Evolutionary conservation across 2,113 vertebrate species (phyloP).

Genomic region (Oenanthe oenanthe): DNA sequence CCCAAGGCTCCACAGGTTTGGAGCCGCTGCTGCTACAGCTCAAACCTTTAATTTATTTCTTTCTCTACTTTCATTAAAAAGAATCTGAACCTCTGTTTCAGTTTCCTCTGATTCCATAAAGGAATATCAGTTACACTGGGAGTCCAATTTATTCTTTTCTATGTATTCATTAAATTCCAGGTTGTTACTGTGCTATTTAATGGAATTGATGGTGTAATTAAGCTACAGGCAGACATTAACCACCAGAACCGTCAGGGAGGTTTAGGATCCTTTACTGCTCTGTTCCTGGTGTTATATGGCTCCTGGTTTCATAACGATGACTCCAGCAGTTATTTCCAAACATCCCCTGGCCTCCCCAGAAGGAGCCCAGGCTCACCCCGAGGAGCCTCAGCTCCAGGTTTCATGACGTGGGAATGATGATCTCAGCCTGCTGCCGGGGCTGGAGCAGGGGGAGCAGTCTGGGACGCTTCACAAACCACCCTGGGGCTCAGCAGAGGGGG

Average conservation of each 20-base stretch:
- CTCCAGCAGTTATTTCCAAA: neutral
- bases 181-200: neutral
- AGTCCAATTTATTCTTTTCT: neutral
- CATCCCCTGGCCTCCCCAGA: neutral
- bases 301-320: neutral
- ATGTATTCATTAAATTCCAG: slow-evolving; percentile 20
- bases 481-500: rapidly evolving
- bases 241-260: slow-evolving; percentile 14
- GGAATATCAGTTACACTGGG: neutral
- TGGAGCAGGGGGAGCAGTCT: neutral
- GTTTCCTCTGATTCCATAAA: neutral
- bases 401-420: rapidly evolving
- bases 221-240: slow-evolving; percentile 20
- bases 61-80: neutral
- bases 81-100: neutral
- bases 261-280: slow-evolving; percentile 27
- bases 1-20: rapidly evolving
- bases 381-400: rapidly evolving
- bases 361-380: rapidly evolving
- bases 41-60: neutral
- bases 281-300: neutral
- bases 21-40: neutral
- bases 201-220: slow-evolving; percentile 3
- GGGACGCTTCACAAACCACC: neutral
- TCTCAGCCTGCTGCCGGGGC: neutral